phyloP scores from a whole-genome alignment of 2,113 vertebrate genomes.

The Meriones unguiculatus region DNA sequence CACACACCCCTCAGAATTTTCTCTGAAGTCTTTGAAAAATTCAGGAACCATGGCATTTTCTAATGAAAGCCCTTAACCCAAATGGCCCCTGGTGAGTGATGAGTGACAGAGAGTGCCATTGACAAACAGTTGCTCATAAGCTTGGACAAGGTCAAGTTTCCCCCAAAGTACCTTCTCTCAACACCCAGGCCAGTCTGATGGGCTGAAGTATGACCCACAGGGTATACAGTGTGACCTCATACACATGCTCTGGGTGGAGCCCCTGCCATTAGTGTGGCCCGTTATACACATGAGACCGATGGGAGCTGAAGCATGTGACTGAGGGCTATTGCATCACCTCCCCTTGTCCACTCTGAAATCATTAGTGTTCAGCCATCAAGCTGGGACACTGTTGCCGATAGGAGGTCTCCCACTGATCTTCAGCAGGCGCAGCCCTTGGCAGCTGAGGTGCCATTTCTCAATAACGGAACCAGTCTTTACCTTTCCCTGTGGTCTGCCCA shows the following conservation, averaged over 20 bases:
- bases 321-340: accelerated
- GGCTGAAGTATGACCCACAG: neutral
- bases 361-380: neutral
- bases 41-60: constrained; percentile 27
- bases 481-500: neutral
- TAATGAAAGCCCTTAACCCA: constrained; percentile 32
- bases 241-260: neutral
- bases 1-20: neutral
- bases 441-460: accelerated
- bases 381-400: neutral
- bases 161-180: neutral
- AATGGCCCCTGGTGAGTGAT: constrained; percentile 62
- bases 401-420: neutral
- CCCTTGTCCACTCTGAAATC: neutral
- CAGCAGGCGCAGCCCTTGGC: neutral
- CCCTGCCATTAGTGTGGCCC: no score
- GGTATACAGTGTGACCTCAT: neutral
- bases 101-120: neutral
- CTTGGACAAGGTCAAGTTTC: constrained; percentile 66
- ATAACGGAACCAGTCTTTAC: accelerated
- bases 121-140: constrained; percentile 65
- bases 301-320: neutral
- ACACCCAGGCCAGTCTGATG: neutral
- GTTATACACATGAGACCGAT: accelerated
- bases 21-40: constrained; percentile 29